Evolutionary conservation across 2,888 invertebrate species (phyloP).

Genomic region (Odiellus spinosus): DNA sequence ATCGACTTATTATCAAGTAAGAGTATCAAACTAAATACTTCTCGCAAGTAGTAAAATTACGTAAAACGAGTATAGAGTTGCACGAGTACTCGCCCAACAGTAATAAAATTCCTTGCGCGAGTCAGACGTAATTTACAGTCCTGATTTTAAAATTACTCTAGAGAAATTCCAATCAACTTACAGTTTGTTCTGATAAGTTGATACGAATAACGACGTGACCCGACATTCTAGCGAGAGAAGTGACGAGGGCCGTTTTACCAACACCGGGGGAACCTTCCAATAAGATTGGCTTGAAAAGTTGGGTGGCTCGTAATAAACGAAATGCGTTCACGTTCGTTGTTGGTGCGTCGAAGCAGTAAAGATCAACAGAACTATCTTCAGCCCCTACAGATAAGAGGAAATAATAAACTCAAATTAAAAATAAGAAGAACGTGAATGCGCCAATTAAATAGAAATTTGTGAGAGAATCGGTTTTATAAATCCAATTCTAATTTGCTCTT

Average conservation of each 20-base stretch:
- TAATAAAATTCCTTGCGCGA: too few species aligned
- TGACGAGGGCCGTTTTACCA: slow-evolving; percentile 90
- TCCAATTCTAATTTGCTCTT: too few species aligned
- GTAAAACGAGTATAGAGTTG: too few species aligned
- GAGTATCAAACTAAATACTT: too few species aligned
- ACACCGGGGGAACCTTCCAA: slow-evolving; percentile 96
- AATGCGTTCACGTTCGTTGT: slow-evolving; percentile 66
- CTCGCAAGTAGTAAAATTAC: too few species aligned
- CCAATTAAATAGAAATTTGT: too few species aligned
- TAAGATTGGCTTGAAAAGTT: slow-evolving; percentile 66
- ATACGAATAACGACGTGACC: slow-evolving; percentile 75
- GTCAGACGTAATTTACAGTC: too few species aligned
- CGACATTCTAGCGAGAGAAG: slow-evolving; percentile 67
- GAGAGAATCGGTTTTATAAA: too few species aligned
- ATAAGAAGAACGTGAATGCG: background rate
- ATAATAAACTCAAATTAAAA: background rate
- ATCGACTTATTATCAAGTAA: too few species aligned
- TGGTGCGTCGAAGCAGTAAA: slow-evolving; percentile 39
- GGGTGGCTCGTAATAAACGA: slow-evolving; percentile 69
- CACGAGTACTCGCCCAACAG: too few species aligned
- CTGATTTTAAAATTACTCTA: too few species aligned
- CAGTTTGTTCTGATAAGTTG: slow-evolving; percentile 96
- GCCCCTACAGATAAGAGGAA: background rate
- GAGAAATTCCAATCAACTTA: too few species aligned
- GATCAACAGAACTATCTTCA: background rate